Evolutionary conservation across 2,113 vertebrate species (phyloP), one percentile per base, ranked within the genome.

Genomic region (Otus sunia): DNA sequence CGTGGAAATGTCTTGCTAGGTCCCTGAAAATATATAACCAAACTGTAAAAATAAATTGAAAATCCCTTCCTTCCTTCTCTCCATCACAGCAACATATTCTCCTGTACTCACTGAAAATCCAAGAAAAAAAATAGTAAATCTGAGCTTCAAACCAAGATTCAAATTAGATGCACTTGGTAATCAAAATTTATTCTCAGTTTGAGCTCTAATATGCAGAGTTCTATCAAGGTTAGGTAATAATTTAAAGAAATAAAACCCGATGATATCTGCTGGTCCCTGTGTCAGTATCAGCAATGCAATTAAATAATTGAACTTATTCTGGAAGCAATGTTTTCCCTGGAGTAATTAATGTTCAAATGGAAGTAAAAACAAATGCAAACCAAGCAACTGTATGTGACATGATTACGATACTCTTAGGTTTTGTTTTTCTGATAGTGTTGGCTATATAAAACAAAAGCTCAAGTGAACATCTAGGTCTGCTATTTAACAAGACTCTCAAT

Each of bases 281-380:
- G 49, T 66, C 66, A 74, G 43, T 62, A 82, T 66, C 58, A 93
- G 50, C 34, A 90, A 49, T 79, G 53, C 21, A 59, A 68, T 94
- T 94, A 86, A 94, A 91, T 90, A 90, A 90, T 52, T 91, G 74
- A 89, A 83, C 50, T 94, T 60, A 63, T 13, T 10, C 21, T 77
- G 27, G 73, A 73, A 91, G 18, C 6, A 89, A 47, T 14, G 4
- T 79, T 94, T 92, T 78, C 90, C 19, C 74, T 71, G 21, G 39
- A 91, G 63, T 86, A 94, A 94, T 75, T 93, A 67, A 80, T 69
- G 41, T 78, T 91, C 59, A 82, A 85, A 86, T 52, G 36, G 73
- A 88, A 92, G 41, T 3, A 79, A 94, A 93, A 87, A 3, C 39
- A 94, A 86, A 59, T 56, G 32, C 29, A 91, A 77, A 87, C n/a